Evolutionary conservation across 2,113 vertebrate species (phyloP).

Genomic region (Scalopus aquaticus): DNA sequence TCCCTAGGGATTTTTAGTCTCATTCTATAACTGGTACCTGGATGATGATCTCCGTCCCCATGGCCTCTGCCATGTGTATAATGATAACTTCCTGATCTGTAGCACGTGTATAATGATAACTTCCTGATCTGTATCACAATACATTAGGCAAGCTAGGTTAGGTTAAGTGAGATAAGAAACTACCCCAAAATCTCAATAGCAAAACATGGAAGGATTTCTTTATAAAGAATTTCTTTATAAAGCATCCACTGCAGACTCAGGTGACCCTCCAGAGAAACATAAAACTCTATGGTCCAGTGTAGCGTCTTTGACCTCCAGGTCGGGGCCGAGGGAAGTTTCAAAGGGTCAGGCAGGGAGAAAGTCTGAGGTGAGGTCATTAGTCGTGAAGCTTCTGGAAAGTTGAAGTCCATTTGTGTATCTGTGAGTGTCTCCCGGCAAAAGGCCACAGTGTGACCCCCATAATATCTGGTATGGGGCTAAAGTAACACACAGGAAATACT

Average conservation of each 20-base stretch:
- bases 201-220: not conserved
- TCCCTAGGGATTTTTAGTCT: not conserved
- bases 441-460: too few species aligned
- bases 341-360: too few species aligned
- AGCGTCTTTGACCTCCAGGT: not conserved
- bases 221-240: not conserved
- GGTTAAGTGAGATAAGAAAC: not conserved
- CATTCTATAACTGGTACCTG: not conserved
- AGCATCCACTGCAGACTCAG: not conserved
- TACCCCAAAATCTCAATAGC: not conserved
- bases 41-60: not conserved
- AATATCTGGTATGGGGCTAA: not conserved
- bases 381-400: too few species aligned
- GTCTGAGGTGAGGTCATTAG: too few species aligned
- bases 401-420: too few species aligned
- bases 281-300: too few species aligned
- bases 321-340: too few species aligned
- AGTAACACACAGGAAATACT: not conserved
- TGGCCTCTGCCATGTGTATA: not conserved
- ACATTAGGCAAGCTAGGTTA: not conserved
- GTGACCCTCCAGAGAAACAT: not conserved
- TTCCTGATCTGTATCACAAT: not conserved
- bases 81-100: not conserved
- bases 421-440: too few species aligned
- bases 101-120: not conserved